phyloP scores from a whole-genome alignment of 1,140 invertebrate species.

The Cherax destructor region DNA sequence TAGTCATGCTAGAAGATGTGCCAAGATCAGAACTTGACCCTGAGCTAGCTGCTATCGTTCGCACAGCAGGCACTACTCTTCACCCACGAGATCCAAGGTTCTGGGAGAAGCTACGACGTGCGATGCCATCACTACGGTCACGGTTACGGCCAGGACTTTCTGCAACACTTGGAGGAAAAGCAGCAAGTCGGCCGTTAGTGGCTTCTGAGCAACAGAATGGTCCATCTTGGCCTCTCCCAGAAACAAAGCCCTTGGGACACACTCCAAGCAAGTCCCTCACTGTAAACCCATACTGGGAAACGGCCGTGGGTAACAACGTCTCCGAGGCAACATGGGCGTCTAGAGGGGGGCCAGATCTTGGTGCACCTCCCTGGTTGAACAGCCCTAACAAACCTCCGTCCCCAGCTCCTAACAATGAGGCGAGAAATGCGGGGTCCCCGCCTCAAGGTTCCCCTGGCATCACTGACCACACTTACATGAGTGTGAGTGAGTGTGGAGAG shows the following conservation, averaged over 20 bases:
- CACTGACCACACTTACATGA: constrained; percentile 71
- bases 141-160: background rate
- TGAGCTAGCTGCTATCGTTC: constrained; percentile 60
- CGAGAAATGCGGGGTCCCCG: constrained; percentile 19
- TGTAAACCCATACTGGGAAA: constrained; percentile 72
- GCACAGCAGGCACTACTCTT: constrained; percentile 54
- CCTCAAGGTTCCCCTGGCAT: background rate
- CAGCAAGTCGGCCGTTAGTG: constrained; percentile 60
- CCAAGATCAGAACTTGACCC: constrained; percentile 64
- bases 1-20: constrained; percentile 70
- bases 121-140: constrained; percentile 58
- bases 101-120: constrained; percentile 67
- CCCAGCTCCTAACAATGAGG: constrained; percentile 18
- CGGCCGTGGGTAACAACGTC: constrained; percentile 61
- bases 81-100: constrained; percentile 68
- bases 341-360: constrained; percentile 40
- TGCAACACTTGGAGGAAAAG: constrained; percentile 41
- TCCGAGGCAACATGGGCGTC: constrained; percentile 57
- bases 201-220: constrained; percentile 55
- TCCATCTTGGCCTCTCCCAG: constrained; percentile 57
- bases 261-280: constrained; percentile 64
- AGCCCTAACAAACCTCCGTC: constrained; percentile 52
- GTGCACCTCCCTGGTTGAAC: constrained; percentile 44
- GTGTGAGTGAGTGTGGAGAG: constrained; percentile 70
- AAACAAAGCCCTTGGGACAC: constrained; percentile 37